phyloP scores from a whole-genome alignment of 2,888 invertebrate genomes.

The Drosophila kuntzei region DNA sequence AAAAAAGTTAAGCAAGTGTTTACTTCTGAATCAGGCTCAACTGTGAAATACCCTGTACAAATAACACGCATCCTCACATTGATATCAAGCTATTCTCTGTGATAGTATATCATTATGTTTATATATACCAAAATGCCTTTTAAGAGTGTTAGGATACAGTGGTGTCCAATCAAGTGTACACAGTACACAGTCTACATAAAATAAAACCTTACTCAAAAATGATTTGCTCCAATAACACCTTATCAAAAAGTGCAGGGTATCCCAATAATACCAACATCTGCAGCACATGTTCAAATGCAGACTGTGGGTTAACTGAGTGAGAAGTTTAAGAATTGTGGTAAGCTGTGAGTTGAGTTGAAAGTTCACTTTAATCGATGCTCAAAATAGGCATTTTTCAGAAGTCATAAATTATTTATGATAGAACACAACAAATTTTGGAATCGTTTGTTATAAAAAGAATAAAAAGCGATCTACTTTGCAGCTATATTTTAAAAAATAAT shows the following conservation, averaged over 20 bases:
- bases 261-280: slow-evolving; percentile 57
- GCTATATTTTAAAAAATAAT: neutral
- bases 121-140: too few species aligned
- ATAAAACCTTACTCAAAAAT: neutral
- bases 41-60: neutral
- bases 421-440: neutral
- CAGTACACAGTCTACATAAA: too few species aligned
- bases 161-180: too few species aligned
- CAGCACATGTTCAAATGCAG: slow-evolving; percentile 40
- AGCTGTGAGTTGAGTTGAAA: slow-evolving; percentile 15
- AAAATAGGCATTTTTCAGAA: neutral
- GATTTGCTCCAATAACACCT: neutral
- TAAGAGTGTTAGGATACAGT: too few species aligned
- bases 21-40: neutral
- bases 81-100: neutral
- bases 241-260: slow-evolving; percentile 1
- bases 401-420: neutral
- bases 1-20: slow-evolving; percentile 1
- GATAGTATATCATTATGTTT: too few species aligned
- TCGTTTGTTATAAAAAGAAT: too few species aligned
- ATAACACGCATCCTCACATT: neutral
- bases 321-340: slow-evolving; percentile 11
- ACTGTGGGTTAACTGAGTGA: slow-evolving; percentile 27
- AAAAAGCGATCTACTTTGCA: too few species aligned
- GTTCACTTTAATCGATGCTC: slow-evolving; percentile 27